Evolutionary conservation across 2,113 vertebrate genomes (phyloP), one percentile per base, ranked within the genome.

Genomic region (Cyprinodon variegatus): DNA sequence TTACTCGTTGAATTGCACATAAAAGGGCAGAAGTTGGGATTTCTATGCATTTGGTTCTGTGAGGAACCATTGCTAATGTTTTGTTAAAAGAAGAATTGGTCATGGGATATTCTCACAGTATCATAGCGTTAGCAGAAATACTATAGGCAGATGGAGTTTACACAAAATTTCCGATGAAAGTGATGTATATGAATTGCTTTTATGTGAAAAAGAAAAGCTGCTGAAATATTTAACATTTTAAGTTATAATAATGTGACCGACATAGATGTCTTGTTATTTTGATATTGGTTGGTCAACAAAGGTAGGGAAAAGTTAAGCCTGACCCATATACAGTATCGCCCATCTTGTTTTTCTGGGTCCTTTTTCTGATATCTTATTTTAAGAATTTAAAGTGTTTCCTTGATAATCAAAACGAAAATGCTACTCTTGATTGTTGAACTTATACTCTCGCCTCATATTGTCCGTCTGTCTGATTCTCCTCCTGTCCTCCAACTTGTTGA

Each of bases 401-500:
- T n/a, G 50, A 17, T 41, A 41, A 41, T 41, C 41, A 41, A 4
- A 9, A 41, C 9, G 4, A 41, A 9, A 41, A 41, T n/a, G 20
- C 20, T 79, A 53, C 70, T 68, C 63, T 76, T 75, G 61, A 74
- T 73, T 80, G 37, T 61, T 85, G 82, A 3, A 48, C 76, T 71
- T 37, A 38, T 38, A 81, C 77, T 77, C 71, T 60, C 60, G 48
- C 60, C 63, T 62, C 43, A 37, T 68, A 22, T 39, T 71, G 78
- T 75, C 39, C 59, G 45, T 73, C 86, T 71, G 48, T 74, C 60
- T 69, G 40, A 71, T 84, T 78, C 73, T 77, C 45, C 59, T 83
- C 85, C 79, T 79, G 83, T 91, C 89, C 84, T 74, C 74, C 68
- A 65, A 74, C 79, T 86, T 86, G 90, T 84, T 87, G 37, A 73